These are phyloP conservation scores for Ceuthmochares aereus DNA, from an alignment of 2,113 vertebrate genomes.

Conservation along the genomic window DNA sequence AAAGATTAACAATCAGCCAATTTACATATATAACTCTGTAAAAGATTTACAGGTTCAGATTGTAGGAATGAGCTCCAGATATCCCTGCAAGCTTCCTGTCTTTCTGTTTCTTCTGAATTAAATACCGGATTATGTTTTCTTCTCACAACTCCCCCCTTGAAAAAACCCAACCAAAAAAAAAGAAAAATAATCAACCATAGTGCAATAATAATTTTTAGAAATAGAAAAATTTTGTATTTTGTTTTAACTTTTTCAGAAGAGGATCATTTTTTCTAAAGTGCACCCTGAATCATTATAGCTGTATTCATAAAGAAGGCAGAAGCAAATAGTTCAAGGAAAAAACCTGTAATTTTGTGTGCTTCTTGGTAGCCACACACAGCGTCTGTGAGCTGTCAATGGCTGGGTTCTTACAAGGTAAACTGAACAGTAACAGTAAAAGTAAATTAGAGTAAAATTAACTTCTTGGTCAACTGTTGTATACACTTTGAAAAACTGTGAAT, in stretches of 20 bases:
- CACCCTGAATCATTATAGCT: background rate
- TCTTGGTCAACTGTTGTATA: background rate
- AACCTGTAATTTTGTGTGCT: background rate
- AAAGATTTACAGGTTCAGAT: slow-evolving; percentile 48
- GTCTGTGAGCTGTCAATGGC: background rate
- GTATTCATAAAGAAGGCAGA: background rate
- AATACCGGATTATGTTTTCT: background rate
- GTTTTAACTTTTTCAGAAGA: background rate
- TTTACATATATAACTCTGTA: slow-evolving; percentile 32
- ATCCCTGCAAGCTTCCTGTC: background rate
- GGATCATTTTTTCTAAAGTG: background rate
- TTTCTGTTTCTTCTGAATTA: background rate
- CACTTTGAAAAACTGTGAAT: background rate
- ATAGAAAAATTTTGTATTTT: background rate
- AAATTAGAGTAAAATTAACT: background rate
- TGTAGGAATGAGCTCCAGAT: background rate
- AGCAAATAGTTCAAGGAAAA: background rate
- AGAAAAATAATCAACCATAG: background rate
- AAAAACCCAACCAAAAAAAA: no score
- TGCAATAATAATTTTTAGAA: background rate
- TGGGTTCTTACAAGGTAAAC: background rate
- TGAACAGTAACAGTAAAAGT: background rate
- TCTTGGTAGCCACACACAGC: background rate
- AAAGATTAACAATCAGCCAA: slow-evolving; percentile 44
- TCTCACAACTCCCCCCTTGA: background rate